Conservation (phyloP, 2,113 vertebrate genomes). For the Sander vitreus region DNA sequence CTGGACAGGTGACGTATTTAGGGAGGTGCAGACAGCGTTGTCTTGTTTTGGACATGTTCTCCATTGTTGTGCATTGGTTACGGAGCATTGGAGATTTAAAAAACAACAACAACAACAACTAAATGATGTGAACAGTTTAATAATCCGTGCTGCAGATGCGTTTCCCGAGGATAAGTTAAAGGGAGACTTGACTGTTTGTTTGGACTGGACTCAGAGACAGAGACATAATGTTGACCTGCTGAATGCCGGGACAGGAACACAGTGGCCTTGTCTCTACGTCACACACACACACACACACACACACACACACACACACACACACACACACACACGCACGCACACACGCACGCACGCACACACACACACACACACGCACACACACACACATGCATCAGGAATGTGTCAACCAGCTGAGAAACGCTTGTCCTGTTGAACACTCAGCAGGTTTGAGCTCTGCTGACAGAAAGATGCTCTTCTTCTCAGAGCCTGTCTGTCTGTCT, state of each 20-base stretch:
- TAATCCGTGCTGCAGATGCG: no score
- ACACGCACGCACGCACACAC: background rate
- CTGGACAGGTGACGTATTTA: no score
- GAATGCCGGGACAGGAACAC: constrained; percentile 35
- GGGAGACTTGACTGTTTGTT: background rate
- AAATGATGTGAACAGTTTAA: no score
- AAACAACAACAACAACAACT: no score
- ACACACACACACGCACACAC: background rate
- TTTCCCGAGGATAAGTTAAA: no score
- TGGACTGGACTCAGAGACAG: background rate
- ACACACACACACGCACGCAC: constrained; percentile 3
- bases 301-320: background rate
- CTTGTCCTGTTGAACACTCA: background rate
- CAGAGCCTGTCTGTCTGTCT: no score
- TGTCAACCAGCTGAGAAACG: constrained; percentile 53
- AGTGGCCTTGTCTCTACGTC: constrained; percentile 14
- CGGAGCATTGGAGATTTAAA: no score
- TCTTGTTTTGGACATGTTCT: no score
- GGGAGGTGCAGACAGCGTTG: no score
- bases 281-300: background rate
- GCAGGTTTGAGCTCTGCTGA: constrained; percentile 20
- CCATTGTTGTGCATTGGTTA: no score
- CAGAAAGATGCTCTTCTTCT: no score
- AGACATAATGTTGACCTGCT: constrained; percentile 39
- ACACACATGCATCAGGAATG: constrained; percentile 52